Conservation (phyloP, 2,888 invertebrate genomes). For the Scaptomyza flava region DNA sequence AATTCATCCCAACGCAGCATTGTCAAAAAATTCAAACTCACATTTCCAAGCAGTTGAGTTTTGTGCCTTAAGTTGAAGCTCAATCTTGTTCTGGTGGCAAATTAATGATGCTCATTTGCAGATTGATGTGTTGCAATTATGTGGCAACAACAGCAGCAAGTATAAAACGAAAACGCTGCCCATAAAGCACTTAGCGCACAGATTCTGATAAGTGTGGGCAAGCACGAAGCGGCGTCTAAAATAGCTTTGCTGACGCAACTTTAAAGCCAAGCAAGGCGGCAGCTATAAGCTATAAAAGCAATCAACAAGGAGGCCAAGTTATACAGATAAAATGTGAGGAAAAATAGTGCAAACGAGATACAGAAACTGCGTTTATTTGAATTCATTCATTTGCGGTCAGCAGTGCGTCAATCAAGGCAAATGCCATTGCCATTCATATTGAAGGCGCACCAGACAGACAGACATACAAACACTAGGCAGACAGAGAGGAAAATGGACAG, state of each 20-base stretch:
- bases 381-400: slow-evolving; percentile 66
- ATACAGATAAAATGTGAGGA: background rate
- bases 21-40: slow-evolving; percentile 6
- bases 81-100: slow-evolving; percentile 50
- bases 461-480: slow-evolving; percentile 7
- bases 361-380: slow-evolving; percentile 24
- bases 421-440: slow-evolving; percentile 54
- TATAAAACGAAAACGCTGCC: slow-evolving; percentile 28
- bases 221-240: slow-evolving; percentile 24
- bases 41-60: slow-evolving; percentile 27
- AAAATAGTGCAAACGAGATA: background rate
- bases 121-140: slow-evolving; percentile 79
- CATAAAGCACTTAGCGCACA: slow-evolving; percentile 73
- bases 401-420: slow-evolving; percentile 74
- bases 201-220: slow-evolving; percentile 75
- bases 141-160: slow-evolving; percentile 43
- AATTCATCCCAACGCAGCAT: background rate
- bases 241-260: slow-evolving; percentile 13
- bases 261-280: slow-evolving; percentile 45
- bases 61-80: slow-evolving; percentile 41
- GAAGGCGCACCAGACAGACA: slow-evolving; percentile 26
- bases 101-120: slow-evolving; percentile 77
- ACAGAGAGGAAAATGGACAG: background rate
- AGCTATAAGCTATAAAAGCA: slow-evolving; percentile 50
- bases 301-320: slow-evolving; percentile 35